Conservation (phyloP, 2,113 vertebrate species). For the Nestor notabilis region DNA sequence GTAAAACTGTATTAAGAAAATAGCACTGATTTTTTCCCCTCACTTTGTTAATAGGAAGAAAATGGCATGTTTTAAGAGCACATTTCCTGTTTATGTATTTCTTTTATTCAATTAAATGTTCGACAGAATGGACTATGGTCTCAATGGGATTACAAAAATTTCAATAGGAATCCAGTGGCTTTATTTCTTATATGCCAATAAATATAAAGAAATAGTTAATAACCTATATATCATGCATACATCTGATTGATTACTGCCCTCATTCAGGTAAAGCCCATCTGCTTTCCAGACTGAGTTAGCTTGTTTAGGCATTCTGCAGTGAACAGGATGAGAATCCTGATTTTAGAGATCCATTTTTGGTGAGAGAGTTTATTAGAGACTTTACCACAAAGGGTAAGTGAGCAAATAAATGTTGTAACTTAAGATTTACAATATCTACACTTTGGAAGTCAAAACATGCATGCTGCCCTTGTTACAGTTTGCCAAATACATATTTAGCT, state of each 20-base stretch:
- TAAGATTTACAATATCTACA: neutral
- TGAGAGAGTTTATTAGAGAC: neutral
- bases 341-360: neutral
- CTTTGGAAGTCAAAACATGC: neutral
- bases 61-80: neutral
- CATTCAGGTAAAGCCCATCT: neutral
- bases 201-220: neutral
- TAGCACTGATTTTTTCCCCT: rapidly evolving
- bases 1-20: neutral
- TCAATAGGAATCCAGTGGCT: neutral
- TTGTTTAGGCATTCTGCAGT: neutral
- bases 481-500: neutral
- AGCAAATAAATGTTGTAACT: neutral
- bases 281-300: neutral
- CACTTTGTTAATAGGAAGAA: neutral
- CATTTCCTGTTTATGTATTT: neutral
- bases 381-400: neutral
- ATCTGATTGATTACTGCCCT: neutral
- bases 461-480: neutral
- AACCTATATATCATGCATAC: neutral
- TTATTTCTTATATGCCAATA: neutral
- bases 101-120: neutral
- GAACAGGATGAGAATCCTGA: neutral
- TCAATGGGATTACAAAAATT: neutral
- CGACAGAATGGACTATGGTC: neutral